These are phyloP conservation scores for Samia ricini DNA, from an alignment of 1,140 invertebrate genomes.

Conservation along the genomic window DNA sequence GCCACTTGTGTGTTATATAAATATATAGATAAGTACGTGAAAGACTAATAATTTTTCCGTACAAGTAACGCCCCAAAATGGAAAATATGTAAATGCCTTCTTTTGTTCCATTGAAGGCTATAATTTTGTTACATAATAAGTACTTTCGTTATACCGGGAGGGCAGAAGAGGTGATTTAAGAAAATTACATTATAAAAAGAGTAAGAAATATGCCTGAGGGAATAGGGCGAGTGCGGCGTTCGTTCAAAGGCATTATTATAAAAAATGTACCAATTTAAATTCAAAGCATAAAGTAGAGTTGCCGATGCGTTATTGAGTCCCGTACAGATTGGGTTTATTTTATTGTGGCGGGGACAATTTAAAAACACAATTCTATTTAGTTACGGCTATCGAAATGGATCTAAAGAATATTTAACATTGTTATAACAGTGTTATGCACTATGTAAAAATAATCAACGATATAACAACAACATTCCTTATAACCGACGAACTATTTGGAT, in stretches of 20 bases:
- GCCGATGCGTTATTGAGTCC: slow-evolving; percentile 16
- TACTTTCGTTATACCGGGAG: slow-evolving; percentile 18
- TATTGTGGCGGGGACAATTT: slow-evolving; percentile 6
- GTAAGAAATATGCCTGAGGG: slow-evolving; percentile 49
- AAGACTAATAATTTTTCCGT: neutral
- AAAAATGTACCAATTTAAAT: slow-evolving; percentile 74
- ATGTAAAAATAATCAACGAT: no score
- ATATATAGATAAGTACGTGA: neutral
- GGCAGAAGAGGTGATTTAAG: slow-evolving; percentile 61
- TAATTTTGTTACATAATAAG: slow-evolving; percentile 43
- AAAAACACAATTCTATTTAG: slow-evolving; percentile 8
- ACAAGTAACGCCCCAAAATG: neutral
- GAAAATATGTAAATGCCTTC: slow-evolving; percentile 5
- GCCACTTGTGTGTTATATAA: neutral
- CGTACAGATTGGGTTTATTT: slow-evolving; percentile 6
- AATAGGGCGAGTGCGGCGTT: slow-evolving; percentile 42
- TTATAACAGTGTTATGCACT: neutral
- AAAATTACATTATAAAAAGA: slow-evolving; percentile 75
- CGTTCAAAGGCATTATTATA: slow-evolving; percentile 67
- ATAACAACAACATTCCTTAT: no score
- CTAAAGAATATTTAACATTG: neutral
- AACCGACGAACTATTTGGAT: no score
- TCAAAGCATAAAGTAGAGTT: slow-evolving; percentile 52
- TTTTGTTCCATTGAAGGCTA: slow-evolving; percentile 22
- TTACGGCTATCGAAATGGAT: slow-evolving; percentile 1